Conservation (phyloP, 2,888 invertebrate species). For the Plagodis pulveraria region DNA sequence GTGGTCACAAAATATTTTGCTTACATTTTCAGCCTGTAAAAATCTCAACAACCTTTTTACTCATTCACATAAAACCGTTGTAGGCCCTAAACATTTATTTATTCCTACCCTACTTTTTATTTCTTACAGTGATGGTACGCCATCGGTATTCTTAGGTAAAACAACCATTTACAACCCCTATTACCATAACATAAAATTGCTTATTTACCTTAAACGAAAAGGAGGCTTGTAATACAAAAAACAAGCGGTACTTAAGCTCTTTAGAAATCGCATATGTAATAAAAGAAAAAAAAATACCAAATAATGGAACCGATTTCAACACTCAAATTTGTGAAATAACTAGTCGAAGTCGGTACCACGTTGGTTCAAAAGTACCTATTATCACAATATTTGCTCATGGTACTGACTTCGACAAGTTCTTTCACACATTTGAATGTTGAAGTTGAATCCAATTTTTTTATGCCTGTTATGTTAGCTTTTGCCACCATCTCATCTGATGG, state of each 20-base stretch:
- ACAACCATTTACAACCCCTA: constrained; percentile 14
- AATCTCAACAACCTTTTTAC: constrained; percentile 7
- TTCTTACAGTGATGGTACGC: constrained; percentile 1
- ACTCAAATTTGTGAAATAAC: too few relatives aligned
- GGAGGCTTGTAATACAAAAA: constrained; percentile 1
- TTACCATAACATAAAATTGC: constrained; percentile 19
- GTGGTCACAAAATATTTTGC: not conserved
- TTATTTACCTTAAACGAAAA: constrained; percentile 18
- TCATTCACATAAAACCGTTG: not conserved
- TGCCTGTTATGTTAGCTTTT: too few relatives aligned
- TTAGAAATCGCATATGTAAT: too few relatives aligned
- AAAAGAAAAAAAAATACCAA: too few relatives aligned
- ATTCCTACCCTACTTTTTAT: constrained; percentile 6
- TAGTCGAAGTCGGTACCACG: too few relatives aligned
- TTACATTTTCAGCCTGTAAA: constrained; percentile 4
- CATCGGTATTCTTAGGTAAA: constrained; percentile 10
- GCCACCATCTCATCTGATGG: too few relatives aligned
- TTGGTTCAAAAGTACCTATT: too few relatives aligned
- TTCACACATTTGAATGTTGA: too few relatives aligned
- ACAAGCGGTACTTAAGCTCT: constrained; percentile 1
- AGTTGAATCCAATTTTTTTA: too few relatives aligned
- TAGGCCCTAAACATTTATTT: not conserved
- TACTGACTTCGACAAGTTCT: too few relatives aligned
- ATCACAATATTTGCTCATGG: too few relatives aligned
- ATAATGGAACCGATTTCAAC: too few relatives aligned